Conservation (phyloP, 2,888 invertebrate species). For the Leuctra nigra region DNA sequence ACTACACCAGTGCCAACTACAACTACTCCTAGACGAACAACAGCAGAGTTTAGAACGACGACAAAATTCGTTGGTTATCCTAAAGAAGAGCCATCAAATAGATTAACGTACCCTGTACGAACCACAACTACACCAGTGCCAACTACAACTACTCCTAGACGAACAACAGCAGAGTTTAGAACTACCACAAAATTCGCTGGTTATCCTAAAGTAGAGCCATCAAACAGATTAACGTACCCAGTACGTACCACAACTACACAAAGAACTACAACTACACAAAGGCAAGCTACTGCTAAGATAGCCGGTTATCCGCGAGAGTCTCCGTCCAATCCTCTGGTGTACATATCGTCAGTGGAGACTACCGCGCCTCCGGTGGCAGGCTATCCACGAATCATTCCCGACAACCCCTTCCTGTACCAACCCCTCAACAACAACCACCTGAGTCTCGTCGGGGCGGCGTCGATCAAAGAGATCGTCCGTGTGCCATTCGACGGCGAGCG, state of each 20-base stretch:
- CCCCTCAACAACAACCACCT: background rate
- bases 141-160: background rate
- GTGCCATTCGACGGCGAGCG: too few relatives aligned
- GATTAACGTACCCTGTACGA: conserved; percentile 15
- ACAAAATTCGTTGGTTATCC: conserved; percentile 6
- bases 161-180: conserved; percentile 5
- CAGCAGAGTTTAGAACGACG: background rate
- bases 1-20: conserved; percentile 4
- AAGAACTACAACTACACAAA: background rate
- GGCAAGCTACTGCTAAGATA: background rate
- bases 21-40: background rate
- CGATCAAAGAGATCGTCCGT: background rate
- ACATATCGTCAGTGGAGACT: background rate
- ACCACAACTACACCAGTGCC: background rate
- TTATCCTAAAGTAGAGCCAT: too few relatives aligned
- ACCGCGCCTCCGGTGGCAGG: background rate
- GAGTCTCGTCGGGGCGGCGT: background rate
- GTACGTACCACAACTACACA: background rate
- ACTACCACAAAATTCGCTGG: too few relatives aligned
- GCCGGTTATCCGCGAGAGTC: conserved; percentile 8
- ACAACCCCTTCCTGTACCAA: background rate
- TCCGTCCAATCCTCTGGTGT: background rate
- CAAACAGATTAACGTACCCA: too few relatives aligned
- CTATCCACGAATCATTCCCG: background rate
- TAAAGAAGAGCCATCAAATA: background rate